These are phyloP conservation scores for Galerucella pusilla DNA, from an alignment of 2,888 invertebrate species.

Conservation along the genomic window DNA sequence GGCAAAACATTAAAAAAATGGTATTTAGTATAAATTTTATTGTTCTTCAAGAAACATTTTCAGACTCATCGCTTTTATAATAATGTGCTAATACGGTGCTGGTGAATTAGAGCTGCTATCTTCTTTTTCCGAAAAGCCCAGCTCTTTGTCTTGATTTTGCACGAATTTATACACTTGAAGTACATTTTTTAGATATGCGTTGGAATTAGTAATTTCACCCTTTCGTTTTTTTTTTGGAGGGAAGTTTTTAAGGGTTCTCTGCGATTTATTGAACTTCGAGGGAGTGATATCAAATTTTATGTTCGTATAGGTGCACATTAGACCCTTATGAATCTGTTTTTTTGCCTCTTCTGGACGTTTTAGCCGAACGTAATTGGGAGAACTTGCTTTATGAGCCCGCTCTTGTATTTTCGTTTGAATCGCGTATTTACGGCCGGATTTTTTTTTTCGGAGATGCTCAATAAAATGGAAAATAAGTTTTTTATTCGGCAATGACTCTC, in stretches of 20 bases:
- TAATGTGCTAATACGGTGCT: constrained; percentile 12
- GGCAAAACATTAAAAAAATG: too few relatives aligned
- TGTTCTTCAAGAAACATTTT: neutral
- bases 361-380: constrained; percentile 32
- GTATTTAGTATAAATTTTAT: too few relatives aligned
- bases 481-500: neutral
- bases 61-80: neutral
- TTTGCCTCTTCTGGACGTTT: constrained; percentile 31
- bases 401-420: constrained; percentile 19
- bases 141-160: constrained; percentile 34
- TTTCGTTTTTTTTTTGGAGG: constrained; percentile 49
- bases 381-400: constrained; percentile 31
- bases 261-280: constrained; percentile 52
- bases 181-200: constrained; percentile 41
- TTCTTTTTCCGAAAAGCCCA: constrained; percentile 15
- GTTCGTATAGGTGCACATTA: constrained; percentile 42
- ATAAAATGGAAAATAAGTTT: constrained; percentile 25
- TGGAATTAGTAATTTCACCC: constrained; percentile 54
- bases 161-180: constrained; percentile 40
- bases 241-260: constrained; percentile 47
- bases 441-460: constrained; percentile 14
- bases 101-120: neutral
- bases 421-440: constrained; percentile 17
- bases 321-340: constrained; percentile 34
- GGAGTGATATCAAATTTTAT: constrained; percentile 45